Conservation (phyloP, 2,888 invertebrate genomes). For the Beris chalybata region DNA sequence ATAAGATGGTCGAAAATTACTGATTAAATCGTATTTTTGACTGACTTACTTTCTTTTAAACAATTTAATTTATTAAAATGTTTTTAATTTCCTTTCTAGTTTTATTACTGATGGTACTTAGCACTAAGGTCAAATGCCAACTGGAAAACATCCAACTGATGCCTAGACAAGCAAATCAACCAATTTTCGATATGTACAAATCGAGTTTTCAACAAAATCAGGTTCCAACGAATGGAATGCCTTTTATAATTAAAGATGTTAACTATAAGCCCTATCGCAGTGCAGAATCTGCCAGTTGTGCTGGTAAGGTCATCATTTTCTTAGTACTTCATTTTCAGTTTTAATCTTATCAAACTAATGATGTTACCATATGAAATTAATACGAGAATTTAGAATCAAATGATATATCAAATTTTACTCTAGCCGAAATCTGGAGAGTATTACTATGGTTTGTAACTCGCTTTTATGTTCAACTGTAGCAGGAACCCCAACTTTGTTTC, state of each 20-base stretch:
- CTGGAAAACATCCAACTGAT: background rate
- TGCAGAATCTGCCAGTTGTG: background rate
- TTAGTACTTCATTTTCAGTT: too few relatives aligned
- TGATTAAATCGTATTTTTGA: background rate
- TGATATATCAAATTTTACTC: too few relatives aligned
- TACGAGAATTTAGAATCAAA: too few relatives aligned
- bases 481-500: too few relatives aligned
- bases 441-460: too few relatives aligned
- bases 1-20: too few relatives aligned
- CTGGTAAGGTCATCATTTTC: background rate
- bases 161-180: background rate
- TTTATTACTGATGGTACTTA: conserved; percentile 5
- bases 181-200: background rate
- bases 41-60: background rate
- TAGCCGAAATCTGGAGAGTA: too few relatives aligned
- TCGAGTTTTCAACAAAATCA: background rate
- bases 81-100: conserved; percentile 1
- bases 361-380: too few relatives aligned
- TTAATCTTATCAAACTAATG: too few relatives aligned
- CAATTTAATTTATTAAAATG: background rate
- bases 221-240: conserved; percentile 3
- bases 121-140: background rate
- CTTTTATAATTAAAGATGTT: conserved; percentile 15
- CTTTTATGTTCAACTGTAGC: too few relatives aligned
- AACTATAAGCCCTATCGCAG: background rate